These are phyloP conservation scores for Chymomyza caudatula DNA, from an alignment of 2,888 invertebrate species.

Conservation along the genomic window DNA sequence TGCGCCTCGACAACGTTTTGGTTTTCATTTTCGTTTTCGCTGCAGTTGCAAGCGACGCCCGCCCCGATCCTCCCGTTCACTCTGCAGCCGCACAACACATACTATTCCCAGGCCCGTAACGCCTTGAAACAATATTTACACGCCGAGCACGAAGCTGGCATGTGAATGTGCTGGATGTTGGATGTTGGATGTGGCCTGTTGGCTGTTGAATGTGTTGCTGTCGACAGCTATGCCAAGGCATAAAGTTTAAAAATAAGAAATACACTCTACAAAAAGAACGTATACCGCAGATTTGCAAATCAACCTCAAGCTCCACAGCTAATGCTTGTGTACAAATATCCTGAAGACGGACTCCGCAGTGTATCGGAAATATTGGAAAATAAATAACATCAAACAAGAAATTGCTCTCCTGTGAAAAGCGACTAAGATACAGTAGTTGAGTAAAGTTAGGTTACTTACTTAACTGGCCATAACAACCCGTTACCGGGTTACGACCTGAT, in stretches of 20 bases:
- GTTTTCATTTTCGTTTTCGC: background rate
- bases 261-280: background rate
- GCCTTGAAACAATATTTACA: conserved; percentile 71
- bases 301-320: background rate
- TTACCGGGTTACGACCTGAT: too few species aligned
- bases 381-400: too few species aligned
- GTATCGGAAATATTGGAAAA: too few species aligned
- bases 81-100: conserved; percentile 17
- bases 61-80: background rate
- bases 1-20: conserved; percentile 42
- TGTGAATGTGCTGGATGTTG: conserved; percentile 47
- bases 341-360: too few species aligned
- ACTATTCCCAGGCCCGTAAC: conserved; percentile 5
- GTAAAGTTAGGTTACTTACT: too few species aligned
- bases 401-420: too few species aligned
- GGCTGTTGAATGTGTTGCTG: conserved; percentile 29
- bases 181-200: conserved; percentile 4
- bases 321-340: too few species aligned
- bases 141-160: conserved; percentile 74
- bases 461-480: too few species aligned
- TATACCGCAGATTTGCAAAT: background rate
- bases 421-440: too few species aligned
- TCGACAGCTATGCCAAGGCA: conserved; percentile 61
- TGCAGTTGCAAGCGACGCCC: background rate
- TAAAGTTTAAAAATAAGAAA: conserved; percentile 65